Base-by-base conservation (phyloP, 2,113 vertebrate genomes). In the Dryoscopus gambensis region DNA sequence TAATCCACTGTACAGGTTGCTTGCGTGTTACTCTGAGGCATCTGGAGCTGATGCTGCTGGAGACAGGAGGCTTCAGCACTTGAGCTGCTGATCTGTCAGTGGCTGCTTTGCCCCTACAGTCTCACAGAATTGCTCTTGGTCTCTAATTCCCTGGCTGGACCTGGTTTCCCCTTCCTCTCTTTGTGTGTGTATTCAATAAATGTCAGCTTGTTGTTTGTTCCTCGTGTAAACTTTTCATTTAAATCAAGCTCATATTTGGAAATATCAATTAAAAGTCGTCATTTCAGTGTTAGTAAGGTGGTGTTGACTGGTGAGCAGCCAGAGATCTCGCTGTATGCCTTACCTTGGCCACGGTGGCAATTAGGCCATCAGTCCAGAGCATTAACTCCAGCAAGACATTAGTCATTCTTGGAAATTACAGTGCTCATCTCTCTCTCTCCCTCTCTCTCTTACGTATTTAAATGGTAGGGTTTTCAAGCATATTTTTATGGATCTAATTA, bases 401-500 rank as follows among this genome's bases (percentile, higher is more conserved):
- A 95, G 86, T 95, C 82, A 90, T 89, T 95, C 92, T 84, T 96
- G 83, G 90, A 92, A 97, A 94, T 92, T 84, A 80, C 62, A 90
- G 83, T 57, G 56, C 80, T 95, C 53, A 1, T 73, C 68, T 84
- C 65, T 94, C 55, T 84, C 68, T 94, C 55, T 91, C 64, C 73
- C 69, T 91, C 69, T 94, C 28, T n/a, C 35, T 68, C 69, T 89
- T 88, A 90, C 4, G 7, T 94, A 90, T 95, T 97, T 92, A 96
- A 93, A 90, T 93, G 74, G 83, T 82, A 42, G 53, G 86, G 65
- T 78, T 96, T 96, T 84, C 80, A 78, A 89, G 90, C 65, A 68
- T 96, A 92, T 92, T 96, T 96, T 92, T 92, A 84, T 65, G 86
- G 96, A 69, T 49, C 46, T 95, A 79, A 92, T 93, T 95, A 96